Conservation (phyloP, 2,888 invertebrate species). For the Luperina nickerlii region DNA sequence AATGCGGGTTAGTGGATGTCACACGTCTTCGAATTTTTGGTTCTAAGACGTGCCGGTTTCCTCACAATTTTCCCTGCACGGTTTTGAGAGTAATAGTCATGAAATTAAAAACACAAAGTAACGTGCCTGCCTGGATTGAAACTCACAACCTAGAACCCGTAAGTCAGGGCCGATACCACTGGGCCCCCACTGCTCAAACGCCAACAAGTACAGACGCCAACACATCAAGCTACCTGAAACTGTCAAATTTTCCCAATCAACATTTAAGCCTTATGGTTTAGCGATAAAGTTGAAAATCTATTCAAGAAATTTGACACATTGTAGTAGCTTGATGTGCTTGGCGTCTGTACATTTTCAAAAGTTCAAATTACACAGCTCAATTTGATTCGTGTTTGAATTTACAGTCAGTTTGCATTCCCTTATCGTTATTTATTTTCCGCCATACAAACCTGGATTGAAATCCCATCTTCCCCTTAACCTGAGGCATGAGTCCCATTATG, state of each 20-base stretch:
- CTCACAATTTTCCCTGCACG: background rate
- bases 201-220: too few species aligned
- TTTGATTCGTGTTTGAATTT: background rate
- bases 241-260: too few species aligned
- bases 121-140: too few species aligned
- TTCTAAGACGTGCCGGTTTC: background rate
- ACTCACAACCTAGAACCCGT: background rate
- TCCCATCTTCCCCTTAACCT: constrained; percentile 3
- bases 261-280: too few species aligned
- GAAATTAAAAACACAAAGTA: background rate
- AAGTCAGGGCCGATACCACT: background rate
- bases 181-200: background rate
- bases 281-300: too few species aligned
- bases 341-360: background rate
- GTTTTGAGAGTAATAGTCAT: background rate
- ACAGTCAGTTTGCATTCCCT: background rate
- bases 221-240: too few species aligned
- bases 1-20: background rate
- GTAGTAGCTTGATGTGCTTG: too few species aligned
- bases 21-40: background rate
- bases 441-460: constrained; percentile 7
- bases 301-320: too few species aligned
- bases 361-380: background rate
- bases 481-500: background rate
- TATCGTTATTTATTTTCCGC: constrained; percentile 24